phyloP scores from a whole-genome alignment of 2,888 invertebrate genomes.

The Gastrophysa polygoni region DNA sequence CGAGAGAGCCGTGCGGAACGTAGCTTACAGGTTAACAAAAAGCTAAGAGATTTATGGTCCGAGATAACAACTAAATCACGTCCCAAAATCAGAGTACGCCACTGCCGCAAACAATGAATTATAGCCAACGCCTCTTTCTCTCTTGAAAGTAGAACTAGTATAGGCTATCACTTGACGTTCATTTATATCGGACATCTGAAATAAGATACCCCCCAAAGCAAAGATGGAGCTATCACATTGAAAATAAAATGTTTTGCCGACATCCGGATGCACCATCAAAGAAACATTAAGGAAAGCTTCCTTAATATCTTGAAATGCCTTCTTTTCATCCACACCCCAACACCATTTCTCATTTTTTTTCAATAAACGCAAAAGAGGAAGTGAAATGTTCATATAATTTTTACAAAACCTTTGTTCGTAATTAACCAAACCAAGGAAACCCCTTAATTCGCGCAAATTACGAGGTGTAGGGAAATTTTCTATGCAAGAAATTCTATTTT shows the following conservation, averaged over 20 bases:
- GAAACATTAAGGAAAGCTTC: background rate
- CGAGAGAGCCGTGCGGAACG: slow-evolving; percentile 16
- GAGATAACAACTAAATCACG: slow-evolving; percentile 23
- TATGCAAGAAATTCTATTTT: background rate
- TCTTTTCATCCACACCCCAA: slow-evolving; percentile 17
- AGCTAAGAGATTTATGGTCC: slow-evolving; percentile 26
- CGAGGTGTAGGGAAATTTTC: background rate
- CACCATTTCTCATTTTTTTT: slow-evolving; percentile 21
- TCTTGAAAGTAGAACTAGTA: slow-evolving; percentile 18
- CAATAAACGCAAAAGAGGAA: slow-evolving; percentile 13
- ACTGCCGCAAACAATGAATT: slow-evolving; percentile 15
- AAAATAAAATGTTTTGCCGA: slow-evolving; percentile 6
- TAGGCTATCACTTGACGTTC: slow-evolving; percentile 23
- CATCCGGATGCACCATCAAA: background rate
- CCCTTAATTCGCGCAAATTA: background rate
- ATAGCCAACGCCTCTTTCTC: slow-evolving; percentile 26
- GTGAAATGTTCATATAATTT: background rate
- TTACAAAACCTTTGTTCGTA: slow-evolving; percentile 1
- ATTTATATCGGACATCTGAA: slow-evolving; percentile 1
- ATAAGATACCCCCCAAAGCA: slow-evolving; percentile 14
- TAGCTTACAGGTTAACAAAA: too few species aligned
- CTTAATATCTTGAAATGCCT: slow-evolving; percentile 21
- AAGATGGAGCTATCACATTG: background rate
- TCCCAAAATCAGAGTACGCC: too few species aligned
- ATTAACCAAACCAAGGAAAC: background rate